These are phyloP conservation scores for Datnioides undecimradiatus DNA, from an alignment of 2,113 vertebrate species.

Conservation along the genomic window DNA sequence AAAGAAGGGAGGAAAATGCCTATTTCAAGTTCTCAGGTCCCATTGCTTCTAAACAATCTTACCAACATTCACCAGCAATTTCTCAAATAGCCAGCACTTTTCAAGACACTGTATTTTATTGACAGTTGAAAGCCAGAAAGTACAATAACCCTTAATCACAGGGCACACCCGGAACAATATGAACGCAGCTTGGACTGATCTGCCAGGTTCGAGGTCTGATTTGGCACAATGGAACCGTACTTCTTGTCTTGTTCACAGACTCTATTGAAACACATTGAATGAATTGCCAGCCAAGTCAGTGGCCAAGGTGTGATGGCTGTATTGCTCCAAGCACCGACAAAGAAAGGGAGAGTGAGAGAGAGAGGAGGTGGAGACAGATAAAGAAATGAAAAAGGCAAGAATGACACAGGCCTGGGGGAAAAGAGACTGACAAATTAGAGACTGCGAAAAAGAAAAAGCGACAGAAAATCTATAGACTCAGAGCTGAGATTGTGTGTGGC, in stretches of 20 bases:
- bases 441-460: constrained; percentile 47
- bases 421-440: constrained; percentile 68
- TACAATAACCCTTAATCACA: not conserved
- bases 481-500: constrained; percentile 58
- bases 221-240: constrained; percentile 24
- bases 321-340: constrained; percentile 30
- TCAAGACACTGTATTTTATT: not conserved
- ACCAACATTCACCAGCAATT: not conserved
- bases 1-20: not conserved
- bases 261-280: constrained; percentile 43
- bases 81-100: not conserved
- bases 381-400: constrained; percentile 50
- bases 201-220: constrained; percentile 20
- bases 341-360: not conserved
- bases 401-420: constrained; percentile 31
- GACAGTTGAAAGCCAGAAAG: constrained; percentile 14
- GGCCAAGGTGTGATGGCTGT: constrained; percentile 39
- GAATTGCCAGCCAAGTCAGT: constrained; percentile 31
- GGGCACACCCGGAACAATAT: not conserved
- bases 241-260: constrained; percentile 44
- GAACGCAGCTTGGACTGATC: constrained; percentile 19
- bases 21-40: not conserved
- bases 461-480: constrained; percentile 69
- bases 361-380: constrained; percentile 14
- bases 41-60: not conserved